Evolutionary conservation across 2,888 invertebrate species (phyloP).

Genomic region (Chrysina gloriosa): DNA sequence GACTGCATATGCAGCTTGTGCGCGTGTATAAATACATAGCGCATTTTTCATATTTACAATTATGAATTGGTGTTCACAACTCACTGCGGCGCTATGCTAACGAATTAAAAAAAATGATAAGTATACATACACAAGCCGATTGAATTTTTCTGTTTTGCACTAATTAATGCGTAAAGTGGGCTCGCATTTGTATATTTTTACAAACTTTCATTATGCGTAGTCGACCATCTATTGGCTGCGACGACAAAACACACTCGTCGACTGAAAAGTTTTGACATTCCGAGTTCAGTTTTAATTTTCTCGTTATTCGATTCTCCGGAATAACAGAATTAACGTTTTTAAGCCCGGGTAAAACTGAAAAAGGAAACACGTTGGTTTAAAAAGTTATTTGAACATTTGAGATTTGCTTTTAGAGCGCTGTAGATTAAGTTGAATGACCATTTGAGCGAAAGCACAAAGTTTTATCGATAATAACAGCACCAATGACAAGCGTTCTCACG

Average conservation of each 20-base stretch:
- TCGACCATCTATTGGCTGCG: background rate
- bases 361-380: conserved; percentile 12
- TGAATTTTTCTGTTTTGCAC: conserved; percentile 3
- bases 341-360: background rate
- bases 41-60: background rate
- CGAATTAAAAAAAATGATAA: conserved; percentile 4
- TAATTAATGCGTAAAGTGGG: conserved; percentile 19
- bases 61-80: background rate
- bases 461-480: background rate
- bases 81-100: background rate
- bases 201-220: background rate
- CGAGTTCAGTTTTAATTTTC: background rate
- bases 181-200: conserved; percentile 13
- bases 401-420: background rate
- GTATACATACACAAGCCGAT: background rate
- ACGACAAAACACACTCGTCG: conserved; percentile 4
- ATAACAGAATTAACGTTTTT: conserved; percentile 12
- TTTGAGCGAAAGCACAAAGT: background rate
- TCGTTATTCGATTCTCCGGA: background rate
- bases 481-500: background rate
- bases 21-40: background rate
- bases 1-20: background rate
- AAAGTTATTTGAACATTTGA: background rate
- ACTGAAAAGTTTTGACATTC: background rate
- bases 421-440: background rate